Percentiles rank a stretch among this genome's conserved stretches.
These are phyloP conservation scores for Rotaria macrura DNA, from an alignment of 2,888 invertebrate species.

Conservation along the genomic window DNA sequence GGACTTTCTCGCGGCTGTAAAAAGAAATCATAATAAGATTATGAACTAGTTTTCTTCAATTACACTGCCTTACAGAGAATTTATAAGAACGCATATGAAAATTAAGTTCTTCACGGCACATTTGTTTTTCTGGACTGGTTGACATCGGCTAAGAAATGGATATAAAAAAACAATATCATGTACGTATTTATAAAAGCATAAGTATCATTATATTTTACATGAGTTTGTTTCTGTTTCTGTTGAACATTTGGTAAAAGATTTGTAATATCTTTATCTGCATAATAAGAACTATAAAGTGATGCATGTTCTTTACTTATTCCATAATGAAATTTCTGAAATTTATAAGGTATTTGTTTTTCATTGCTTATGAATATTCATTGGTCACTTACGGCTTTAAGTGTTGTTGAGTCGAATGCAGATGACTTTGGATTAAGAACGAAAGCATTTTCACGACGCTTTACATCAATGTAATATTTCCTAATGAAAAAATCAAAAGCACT, in stretches of 20 bases:
- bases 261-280: background rate
- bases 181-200: background rate
- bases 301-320: background rate
- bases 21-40: no score
- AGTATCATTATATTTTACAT: background rate
- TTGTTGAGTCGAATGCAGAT: background rate
- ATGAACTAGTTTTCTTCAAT: no score
- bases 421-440: background rate
- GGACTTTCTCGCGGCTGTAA: background rate
- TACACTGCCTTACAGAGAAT: background rate
- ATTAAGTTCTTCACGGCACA: slow-evolving; percentile 12
- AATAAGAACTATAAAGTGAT: background rate
- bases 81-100: slow-evolving; percentile 5
- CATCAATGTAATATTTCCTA: slow-evolving; percentile 3
- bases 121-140: background rate
- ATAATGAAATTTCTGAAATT: background rate
- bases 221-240: background rate
- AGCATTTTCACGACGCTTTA: background rate
- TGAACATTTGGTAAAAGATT: background rate
- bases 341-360: background rate
- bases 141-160: background rate
- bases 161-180: background rate
- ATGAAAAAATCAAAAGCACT: background rate
- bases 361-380: background rate
- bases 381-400: background rate